Evolutionary conservation across 2,113 vertebrate species (phyloP), one percentile per base, ranked within the genome.

Genomic region (Tetrax tetrax): DNA sequence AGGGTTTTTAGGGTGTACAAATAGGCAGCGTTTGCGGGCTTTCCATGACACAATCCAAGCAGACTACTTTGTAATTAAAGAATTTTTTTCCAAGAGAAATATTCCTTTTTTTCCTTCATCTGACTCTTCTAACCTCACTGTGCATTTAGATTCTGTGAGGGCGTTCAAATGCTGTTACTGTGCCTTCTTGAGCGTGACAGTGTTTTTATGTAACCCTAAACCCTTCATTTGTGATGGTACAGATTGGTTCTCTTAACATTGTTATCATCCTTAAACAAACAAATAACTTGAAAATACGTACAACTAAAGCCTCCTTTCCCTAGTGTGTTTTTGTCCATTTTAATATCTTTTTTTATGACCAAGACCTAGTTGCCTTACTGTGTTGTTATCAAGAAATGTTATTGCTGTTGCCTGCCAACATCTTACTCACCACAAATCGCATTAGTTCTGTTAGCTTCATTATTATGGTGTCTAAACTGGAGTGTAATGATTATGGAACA

Each of bases 241-340:
- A 87, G 66, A 89, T 81, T 90, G 71, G 64, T 93, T 96, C 93
- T 95, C 93, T 96, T 96, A 87, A 87, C 85, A 80, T 95, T 96
- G 91, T 95, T 83, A 85, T 95, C 63, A 94, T 83, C 21, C 18
- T 74, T 33, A 43, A 66, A 85, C 57, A 72, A 72, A 54, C 90
- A 96, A 97, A 89, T 95, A 98, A 94, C 92, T 96, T 95, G 50
- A 96, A 97, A 97, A 95, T 90, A 94, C 51, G 57, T 96, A 64
- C 87, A 68, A 93, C 88, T 96, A 87, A 97, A 94, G 10, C 92
- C 65, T 96, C 71, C 60, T 95, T 80, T 96, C 95, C 94, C 94
- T 74, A 45, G 56, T 96, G 89, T 89, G 87, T 93, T 98, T 97
- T 96, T 96, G 82, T 83, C 79, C 51, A 27, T 94, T 96, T 97